Base-by-base conservation (phyloP, 2,797 vertebrate species). In the Brachyrhaphis roseni region DNA sequence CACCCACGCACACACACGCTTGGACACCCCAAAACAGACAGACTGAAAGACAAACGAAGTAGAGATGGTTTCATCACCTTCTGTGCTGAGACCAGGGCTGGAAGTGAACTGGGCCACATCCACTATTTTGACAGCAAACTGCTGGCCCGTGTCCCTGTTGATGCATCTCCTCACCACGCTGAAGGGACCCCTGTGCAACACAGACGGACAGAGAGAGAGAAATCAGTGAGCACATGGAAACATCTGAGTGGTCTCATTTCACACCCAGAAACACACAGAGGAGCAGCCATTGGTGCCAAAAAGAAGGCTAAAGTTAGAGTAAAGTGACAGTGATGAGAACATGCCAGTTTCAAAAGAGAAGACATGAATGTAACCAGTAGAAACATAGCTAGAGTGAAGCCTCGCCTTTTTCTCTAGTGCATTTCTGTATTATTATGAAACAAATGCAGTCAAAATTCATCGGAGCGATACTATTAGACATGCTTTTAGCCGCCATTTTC, bases 61-160 rank as follows among this genome's bases (percentile, higher is more conserved):
- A 3, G 2, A 34, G 41, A 46, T 36, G 11, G 53, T 34, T 74
- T 73, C 23, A 47, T 36, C 49, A 99, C 98, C 98, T 96, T 99
- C 98, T 88, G 98, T 99, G 96, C 98, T 99, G 96, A 99, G 97
- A 86, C 98, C 98, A 85, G 98, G 98, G 89, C 98, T 99, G 95
- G 98, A 99, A 82, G 98, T 99, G 93, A 99, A 99, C 95, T 99
- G 97, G 94, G 98, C 98, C 95, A 99, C 98, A 90, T 99, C 98
- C 92, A 99, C 98, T 83, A 99, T 99, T 94, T 99, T 99, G 87
- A 99, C 98, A 88, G 98, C 98, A 87, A 99, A 99, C 93, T 99
- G 98, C 90, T 99, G 98, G 79, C 98, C 98, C 2, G 98, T 99
- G 87, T 99, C 98, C 92, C 98, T 95, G 97, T 99, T 99, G 96